Conservation (phyloP, 2,888 invertebrate genomes). For the Diarsia brunnea region DNA sequence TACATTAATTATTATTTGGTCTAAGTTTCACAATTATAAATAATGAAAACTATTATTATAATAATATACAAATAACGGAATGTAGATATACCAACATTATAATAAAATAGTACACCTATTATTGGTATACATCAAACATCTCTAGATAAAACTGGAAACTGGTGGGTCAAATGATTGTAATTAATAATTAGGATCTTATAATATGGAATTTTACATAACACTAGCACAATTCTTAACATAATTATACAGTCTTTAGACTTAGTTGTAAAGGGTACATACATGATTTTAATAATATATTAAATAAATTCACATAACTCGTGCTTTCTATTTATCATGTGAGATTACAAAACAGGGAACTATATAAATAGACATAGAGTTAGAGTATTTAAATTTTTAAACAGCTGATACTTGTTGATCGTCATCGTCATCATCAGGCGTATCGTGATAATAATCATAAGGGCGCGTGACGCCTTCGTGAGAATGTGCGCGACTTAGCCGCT, state of each 20-base stretch:
- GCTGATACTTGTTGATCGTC: conserved; percentile 90
- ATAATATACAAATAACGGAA: conserved; percentile 90
- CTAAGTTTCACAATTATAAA: conserved; percentile 90
- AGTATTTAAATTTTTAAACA: conserved; percentile 85
- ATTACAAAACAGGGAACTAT: conserved; percentile 88
- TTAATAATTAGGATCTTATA: conserved; percentile 77
- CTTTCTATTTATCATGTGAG: conserved; percentile 89
- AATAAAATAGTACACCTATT: conserved; percentile 82
- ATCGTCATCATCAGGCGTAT: conserved; percentile 88
- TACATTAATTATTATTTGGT: conserved; percentile 91
- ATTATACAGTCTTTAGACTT: conserved; percentile 91
- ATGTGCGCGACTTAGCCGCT: conserved; percentile 95
- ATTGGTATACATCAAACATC: conserved; percentile 87
- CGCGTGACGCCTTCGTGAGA: conserved; percentile 96
- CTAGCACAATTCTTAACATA: conserved; percentile 87
- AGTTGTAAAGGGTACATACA: conserved; percentile 88
- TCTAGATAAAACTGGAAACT: conserved; percentile 90
- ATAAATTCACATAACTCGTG: conserved; percentile 87
- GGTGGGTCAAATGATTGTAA: conserved; percentile 89
- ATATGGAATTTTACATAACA: conserved; percentile 89
- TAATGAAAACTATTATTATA: conserved; percentile 87
- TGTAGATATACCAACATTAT: conserved; percentile 88
- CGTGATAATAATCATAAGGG: conserved; percentile 93
- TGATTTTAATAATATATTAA: conserved; percentile 81
- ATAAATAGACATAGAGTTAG: conserved; percentile 86